Evolutionary conservation across 2,888 invertebrate species (phyloP).

Genomic region (Rhimphoctona megacephalus): DNA sequence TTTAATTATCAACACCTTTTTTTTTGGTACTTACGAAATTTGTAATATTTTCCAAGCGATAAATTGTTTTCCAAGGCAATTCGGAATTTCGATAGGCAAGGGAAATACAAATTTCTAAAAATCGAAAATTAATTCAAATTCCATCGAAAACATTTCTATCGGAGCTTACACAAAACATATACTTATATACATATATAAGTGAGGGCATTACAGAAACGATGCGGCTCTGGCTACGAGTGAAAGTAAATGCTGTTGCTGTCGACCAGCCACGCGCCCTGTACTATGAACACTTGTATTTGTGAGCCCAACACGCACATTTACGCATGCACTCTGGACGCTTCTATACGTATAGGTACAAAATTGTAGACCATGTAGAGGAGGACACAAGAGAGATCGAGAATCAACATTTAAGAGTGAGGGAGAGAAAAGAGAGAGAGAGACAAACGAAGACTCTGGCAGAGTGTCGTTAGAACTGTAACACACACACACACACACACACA

Average conservation of each 20-base stretch:
- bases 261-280: conserved; percentile 78
- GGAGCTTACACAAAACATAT: not conserved
- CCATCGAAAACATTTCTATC: not conserved
- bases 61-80: not conserved
- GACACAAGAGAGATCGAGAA: conserved; percentile 43
- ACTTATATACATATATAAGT: not conserved
- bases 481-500: conserved; percentile 30
- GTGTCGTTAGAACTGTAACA: conserved; percentile 73
- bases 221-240: conserved; percentile 76
- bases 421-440: not conserved
- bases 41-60: not conserved
- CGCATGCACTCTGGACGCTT: conserved; percentile 61
- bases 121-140: not conserved
- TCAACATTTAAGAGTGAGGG: conserved; percentile 31
- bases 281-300: conserved; percentile 57
- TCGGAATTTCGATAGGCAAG: not conserved
- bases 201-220: conserved; percentile 57
- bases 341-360: conserved; percentile 34
- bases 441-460: conserved; percentile 34
- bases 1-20: not conserved
- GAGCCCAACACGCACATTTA: conserved; percentile 67
- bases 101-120: not conserved
- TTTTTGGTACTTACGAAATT: not conserved
- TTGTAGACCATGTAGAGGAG: conserved; percentile 47
- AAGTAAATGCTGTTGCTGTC: conserved; percentile 76